phyloP scores from a whole-genome alignment of 2,797 vertebrate species.

The Dendrocincla fuliginosa region DNA sequence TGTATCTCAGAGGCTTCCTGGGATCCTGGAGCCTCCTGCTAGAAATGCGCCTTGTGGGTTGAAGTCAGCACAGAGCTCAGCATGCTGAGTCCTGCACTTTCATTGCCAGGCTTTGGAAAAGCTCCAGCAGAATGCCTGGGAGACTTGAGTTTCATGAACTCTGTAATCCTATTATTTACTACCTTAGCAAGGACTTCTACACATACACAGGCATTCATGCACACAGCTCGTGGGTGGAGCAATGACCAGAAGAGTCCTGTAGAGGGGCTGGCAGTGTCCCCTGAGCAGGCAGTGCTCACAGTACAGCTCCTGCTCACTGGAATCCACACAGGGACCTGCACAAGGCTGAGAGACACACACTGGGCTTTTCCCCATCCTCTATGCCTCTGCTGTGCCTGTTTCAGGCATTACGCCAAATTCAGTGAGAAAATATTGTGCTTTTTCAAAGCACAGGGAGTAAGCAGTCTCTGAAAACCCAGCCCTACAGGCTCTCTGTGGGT shows the following conservation, averaged over 20 bases:
- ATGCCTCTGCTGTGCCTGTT: neutral
- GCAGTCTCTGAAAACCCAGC: neutral
- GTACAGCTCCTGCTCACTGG: neutral
- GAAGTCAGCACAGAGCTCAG: neutral
- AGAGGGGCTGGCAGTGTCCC: neutral
- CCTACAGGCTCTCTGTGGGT: neutral
- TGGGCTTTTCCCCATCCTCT: neutral
- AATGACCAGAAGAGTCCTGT: neutral
- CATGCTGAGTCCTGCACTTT: neutral
- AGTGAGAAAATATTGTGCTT: neutral
- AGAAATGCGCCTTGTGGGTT: neutral
- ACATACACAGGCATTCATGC: accelerated
- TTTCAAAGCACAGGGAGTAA: neutral
- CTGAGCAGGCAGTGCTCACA: accelerated
- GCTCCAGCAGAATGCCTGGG: conserved; percentile 16
- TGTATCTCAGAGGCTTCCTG: neutral
- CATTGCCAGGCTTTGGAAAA: conserved; percentile 19
- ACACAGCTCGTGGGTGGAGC: neutral
- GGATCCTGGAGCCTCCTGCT: neutral
- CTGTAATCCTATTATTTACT: neutral
- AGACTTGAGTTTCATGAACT: neutral
- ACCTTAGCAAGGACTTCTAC: neutral
- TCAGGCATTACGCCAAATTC: neutral
- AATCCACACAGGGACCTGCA: neutral
- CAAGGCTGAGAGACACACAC: accelerated